Conservation (phyloP, 2,113 vertebrate genomes). For the Orientallactaga bullata region DNA sequence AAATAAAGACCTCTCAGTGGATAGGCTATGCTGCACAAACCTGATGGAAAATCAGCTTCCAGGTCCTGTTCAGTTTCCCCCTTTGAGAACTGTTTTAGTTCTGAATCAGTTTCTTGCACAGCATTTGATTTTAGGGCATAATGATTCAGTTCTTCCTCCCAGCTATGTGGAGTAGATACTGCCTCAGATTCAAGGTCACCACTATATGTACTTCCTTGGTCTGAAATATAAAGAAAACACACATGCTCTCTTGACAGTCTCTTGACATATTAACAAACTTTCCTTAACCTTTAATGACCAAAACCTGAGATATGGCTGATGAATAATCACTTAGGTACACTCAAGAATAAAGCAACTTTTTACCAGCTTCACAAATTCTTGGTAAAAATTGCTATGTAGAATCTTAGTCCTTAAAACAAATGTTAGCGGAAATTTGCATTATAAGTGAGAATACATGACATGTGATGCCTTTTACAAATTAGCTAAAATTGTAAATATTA, state of each 20-base stretch:
- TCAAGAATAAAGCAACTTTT: slow-evolving; percentile 28
- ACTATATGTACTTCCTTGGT: slow-evolving; percentile 92
- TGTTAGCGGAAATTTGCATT: background rate
- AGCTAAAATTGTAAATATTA: slow-evolving; percentile 52
- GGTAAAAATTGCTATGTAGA: slow-evolving; percentile 5
- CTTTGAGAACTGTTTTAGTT: slow-evolving; percentile 84
- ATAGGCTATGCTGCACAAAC: slow-evolving; percentile 83
- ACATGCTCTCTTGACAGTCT: background rate
- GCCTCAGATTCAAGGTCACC: slow-evolving; percentile 95
- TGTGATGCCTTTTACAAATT: background rate
- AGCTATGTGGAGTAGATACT: slow-evolving; percentile 93
- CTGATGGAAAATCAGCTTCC: slow-evolving; percentile 94
- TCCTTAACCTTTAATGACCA: background rate
- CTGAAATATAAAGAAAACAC: slow-evolving; percentile 83
- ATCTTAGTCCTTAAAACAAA: slow-evolving; percentile 44
- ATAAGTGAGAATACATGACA: slow-evolving; percentile 34
- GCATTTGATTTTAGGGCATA: slow-evolving; percentile 86
- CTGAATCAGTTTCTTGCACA: slow-evolving; percentile 85
- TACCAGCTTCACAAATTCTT: slow-evolving; percentile 1
- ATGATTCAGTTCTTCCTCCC: slow-evolving; percentile 94
- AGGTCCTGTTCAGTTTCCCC: slow-evolving; percentile 91
- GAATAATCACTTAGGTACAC: background rate
- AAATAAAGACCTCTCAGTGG: background rate
- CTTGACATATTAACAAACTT: background rate
- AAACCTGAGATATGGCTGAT: background rate